These are phyloP conservation scores for Premnoplex brunnescens DNA, from an alignment of 2,797 vertebrate genomes.

Conservation along the genomic window DNA sequence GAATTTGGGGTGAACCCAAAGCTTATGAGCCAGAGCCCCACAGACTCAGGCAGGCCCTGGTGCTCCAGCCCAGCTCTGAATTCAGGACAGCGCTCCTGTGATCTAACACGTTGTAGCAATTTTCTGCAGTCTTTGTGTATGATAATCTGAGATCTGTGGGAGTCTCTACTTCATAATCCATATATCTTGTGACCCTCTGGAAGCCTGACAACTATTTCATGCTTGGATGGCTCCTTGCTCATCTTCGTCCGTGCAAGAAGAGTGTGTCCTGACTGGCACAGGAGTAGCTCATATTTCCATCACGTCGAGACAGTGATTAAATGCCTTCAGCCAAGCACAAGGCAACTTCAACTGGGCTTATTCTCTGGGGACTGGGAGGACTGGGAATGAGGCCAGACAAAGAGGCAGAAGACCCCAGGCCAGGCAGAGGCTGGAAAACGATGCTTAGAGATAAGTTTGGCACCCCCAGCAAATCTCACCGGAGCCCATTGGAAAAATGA, in stretches of 20 bases:
- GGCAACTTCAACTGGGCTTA: not conserved
- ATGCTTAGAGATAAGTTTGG: not conserved
- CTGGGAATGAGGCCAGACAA: not conserved
- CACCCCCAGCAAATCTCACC: not conserved
- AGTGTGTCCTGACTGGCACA: conserved; percentile 50
- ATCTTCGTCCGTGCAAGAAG: conserved; percentile 21
- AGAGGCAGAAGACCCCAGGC: not conserved
- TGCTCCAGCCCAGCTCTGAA: not conserved
- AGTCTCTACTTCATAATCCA: conserved; percentile 65
- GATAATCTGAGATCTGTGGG: conserved; percentile 53
- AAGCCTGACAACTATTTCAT: conserved; percentile 69
- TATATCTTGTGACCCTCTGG: conserved; percentile 70
- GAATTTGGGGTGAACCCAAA: not conserved
- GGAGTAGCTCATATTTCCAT: conserved; percentile 45
- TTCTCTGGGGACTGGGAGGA: not conserved
- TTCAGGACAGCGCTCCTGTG: not conserved
- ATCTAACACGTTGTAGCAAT: not conserved
- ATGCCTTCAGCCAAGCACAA: conserved; percentile 21
- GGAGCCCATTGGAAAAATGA: not conserved
- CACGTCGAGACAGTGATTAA: not conserved
- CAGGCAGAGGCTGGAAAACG: accelerated
- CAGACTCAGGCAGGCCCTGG: not conserved
- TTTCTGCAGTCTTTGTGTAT: conserved; percentile 26
- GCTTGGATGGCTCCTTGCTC: conserved; percentile 53
- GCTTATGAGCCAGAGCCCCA: not conserved